Base-by-base conservation (phyloP, 2,888 invertebrate species). In the Noctua fimbriata region DNA sequence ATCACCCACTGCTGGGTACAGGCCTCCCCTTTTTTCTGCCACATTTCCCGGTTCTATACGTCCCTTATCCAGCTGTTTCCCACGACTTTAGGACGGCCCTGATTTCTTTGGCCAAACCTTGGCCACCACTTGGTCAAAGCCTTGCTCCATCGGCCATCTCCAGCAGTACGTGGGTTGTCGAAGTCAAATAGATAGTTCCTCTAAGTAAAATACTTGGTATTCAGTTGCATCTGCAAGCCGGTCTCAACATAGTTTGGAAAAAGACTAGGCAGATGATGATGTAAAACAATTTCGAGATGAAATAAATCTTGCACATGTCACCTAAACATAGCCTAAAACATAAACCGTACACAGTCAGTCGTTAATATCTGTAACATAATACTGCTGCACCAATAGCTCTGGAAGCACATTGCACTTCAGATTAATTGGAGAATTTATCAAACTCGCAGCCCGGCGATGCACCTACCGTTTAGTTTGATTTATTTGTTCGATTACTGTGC, bases 401-500 rank as follows among this genome's bases (percentile, higher is more conserved):
- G n/a, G 47, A n/a, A 76, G 80, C 90, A 87, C 81, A 81, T 82
- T 84, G 85, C 78, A 80, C 58, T 80, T 78, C 79, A 86, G 89
- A 90, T 86, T 89, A 90, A 90, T 90, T 85, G 87, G 36, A 67
- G 84, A 76, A 89, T 89, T 87, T 88, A 84, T 89, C 89, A 89
- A 89, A 88, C 84, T 78, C 76, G 69, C 69, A 69, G 82, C 83
- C 76, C 75, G 52, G 73, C 87, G 65, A 85, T 83, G 78, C 83
- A 87, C 79, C 85, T 72, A 79, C 69, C 76, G 82, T 84, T 87
- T 84, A 84, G 83, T 82, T 83, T 87, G 89, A 88, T 89, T 79
- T 82, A 89, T 88, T 78, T 60, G 58, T 87, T 87, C 79, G 69
- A 84, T 82, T 84, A 71, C 79, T 69, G 82, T 82, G 67, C 71